Base-by-base conservation (phyloP, 1,140 invertebrate genomes). In the Nilaparvata lugens region DNA sequence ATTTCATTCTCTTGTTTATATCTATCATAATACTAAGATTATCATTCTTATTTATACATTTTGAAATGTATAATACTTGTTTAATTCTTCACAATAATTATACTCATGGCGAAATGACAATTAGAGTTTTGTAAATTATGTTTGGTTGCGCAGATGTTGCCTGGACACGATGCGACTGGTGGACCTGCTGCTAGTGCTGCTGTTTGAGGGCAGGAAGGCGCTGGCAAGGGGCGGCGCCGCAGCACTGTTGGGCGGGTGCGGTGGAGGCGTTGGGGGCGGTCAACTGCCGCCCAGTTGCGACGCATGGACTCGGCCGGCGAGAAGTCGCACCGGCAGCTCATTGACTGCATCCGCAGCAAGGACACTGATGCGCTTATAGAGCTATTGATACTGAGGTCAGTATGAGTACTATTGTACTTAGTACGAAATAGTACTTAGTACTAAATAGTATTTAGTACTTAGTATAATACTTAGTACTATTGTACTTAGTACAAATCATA, bases 341-440 rank as follows among this genome's bases (percentile, higher is more conserved):
- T 99, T 57, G 97, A 99, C 75, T 97, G 94, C 69, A 98, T 99
- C 69, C 82, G 97, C 25, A 95, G 92, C 43, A 97, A 98, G 77
- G 97, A 99, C 72, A 98, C 95, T 0, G 95, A 98, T 74, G 96
- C 95, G 1, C 76, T 99, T 0, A 90, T 98, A 61, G 93, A 98
- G 92, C 95, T 14, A 93, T 98, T 24, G 91, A 95, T 71, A 88
- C 85, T 65, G 94, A 95, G 87, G 87, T 63, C 68, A 35, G 31
- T 35, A 35, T n/a, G n/a, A n/a, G n/a, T n/a, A n/a, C n/a, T n/a
- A n/a, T n/a, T n/a, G n/a, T n/a, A n/a, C n/a, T n/a, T n/a, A n/a
- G n/a, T n/a, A n/a, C n/a, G n/a, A n/a, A n/a, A n/a, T n/a, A n/a
- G n/a, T n/a, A n/a, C n/a, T n/a, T n/a, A n/a, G n/a, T n/a, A n/a